Percentiles rank a stretch among this genome's conserved stretches.
Conservation (phyloP, 64 coral and sea anemone species). For the Platygyra sinensis region DNA sequence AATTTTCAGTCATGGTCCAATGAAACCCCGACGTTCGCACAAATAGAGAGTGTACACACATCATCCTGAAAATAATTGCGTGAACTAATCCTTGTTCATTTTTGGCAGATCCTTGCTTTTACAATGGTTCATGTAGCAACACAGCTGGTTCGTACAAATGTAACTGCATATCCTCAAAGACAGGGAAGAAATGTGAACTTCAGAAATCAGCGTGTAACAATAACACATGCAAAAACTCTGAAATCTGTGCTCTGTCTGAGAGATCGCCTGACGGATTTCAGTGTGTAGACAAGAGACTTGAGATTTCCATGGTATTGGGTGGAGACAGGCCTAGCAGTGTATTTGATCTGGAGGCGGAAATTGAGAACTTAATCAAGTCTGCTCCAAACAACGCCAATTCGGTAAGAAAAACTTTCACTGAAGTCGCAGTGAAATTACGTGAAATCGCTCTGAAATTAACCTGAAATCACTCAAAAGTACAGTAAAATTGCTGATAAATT, state of each 20-base stretch:
- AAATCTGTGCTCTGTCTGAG: constrained; percentile 49
- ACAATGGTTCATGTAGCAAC: constrained; percentile 54
- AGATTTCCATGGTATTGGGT: constrained; percentile 10
- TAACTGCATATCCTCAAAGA: neutral
- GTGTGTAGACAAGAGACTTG: constrained; percentile 14
- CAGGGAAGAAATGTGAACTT: constrained; percentile 60
- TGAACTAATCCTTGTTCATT: neutral
- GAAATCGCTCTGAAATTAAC: too few relatives aligned
- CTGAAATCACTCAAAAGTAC: too few relatives aligned
- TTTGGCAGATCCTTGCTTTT: constrained; percentile 48
- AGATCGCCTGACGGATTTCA: constrained; percentile 5
- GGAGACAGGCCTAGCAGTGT: neutral
- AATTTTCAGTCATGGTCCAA: too few relatives aligned
- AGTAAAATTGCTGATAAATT: too few relatives aligned
- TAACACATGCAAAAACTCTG: constrained; percentile 17
- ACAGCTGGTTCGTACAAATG: constrained; percentile 47
- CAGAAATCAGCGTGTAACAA: constrained; percentile 25
- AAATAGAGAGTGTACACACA: too few relatives aligned
- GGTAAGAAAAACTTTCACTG: neutral
- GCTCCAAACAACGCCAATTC: constrained; percentile 45
- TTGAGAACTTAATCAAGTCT: constrained; percentile 37
- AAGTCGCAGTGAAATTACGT: too few relatives aligned
- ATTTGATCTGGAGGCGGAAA: constrained; percentile 43
- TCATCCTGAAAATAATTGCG: too few relatives aligned
- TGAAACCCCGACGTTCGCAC: too few relatives aligned